Base-by-base conservation (phyloP, 2,797 vertebrate species). In the Phoeniculus purpureus region DNA sequence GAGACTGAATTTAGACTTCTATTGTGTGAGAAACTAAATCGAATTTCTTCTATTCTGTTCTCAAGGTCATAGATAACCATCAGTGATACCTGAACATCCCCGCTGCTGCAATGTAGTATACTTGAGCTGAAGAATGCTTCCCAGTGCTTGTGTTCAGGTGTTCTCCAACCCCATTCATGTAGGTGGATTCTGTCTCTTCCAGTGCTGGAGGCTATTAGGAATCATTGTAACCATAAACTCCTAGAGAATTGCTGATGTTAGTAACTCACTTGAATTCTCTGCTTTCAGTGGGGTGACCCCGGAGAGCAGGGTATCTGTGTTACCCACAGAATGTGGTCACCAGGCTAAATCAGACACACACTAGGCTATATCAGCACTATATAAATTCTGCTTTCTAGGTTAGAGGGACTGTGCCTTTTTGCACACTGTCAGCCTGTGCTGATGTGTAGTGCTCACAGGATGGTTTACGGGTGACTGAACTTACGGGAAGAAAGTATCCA, bases 11-110 rank as follows among this genome's bases (percentile, higher is more conserved):
- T 90, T 75, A 90, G 31, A 13, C 4, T 68, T 21, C 54, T 72
- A 34, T 85, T 59, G 50, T 85, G 34, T 45, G 40, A 73, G 58
- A 81, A 93, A 80, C 23, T 84, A 34, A 64, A 88, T 89, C 34
- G 34, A 47, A 19, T 70, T 66, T 70, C 48, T 58, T 85, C 43
- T 64, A 0, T 34, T 85, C 70, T 61, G 47, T 76, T 76, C 60
- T 85, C 43, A 78, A 60, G 32, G 70, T 93, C n/a, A 43, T 1
- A 55, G 47, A 85, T 43, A 40, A 40, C 3, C 1, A 43, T 62
- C n/a, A 70, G 18, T 2, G 8, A 73, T 83, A 61, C 56, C 20
- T 64, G n/a, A 70, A 16, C 52, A 54, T 58, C 23, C 31, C 31
- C 40, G 31, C 59, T 70, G 40, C 81, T 78, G 48, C 81, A 62